Percentiles rank a stretch among this genome's conserved stretches.
phyloP scores from a whole-genome alignment of 2,113 vertebrate genomes.

The Sigmodon hispidus region DNA sequence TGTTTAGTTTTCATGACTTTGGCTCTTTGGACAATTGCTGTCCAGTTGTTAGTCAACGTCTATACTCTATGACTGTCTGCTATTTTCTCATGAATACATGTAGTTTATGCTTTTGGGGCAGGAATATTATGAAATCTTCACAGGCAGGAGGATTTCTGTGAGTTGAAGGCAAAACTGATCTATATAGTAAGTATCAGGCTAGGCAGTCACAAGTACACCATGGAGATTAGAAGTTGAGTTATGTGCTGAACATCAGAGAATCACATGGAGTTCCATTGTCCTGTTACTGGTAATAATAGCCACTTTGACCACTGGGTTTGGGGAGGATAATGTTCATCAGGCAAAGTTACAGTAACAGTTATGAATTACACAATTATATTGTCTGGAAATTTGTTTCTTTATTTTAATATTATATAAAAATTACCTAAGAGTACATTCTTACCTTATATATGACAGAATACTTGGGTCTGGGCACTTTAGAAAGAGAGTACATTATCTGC shows the following conservation, averaged over 20 bases:
- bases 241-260: background rate
- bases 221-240: background rate
- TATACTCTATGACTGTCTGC: background rate
- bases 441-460: background rate
- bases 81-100: background rate
- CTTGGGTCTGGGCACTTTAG: background rate
- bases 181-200: background rate
- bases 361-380: background rate
- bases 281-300: background rate
- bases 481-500: background rate
- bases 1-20: background rate
- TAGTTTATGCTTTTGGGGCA: background rate
- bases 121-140: background rate
- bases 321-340: background rate
- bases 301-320: background rate
- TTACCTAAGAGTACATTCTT: background rate
- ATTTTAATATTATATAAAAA: background rate
- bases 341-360: background rate
- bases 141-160: background rate
- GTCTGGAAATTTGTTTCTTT: background rate
- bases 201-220: background rate
- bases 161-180: background rate
- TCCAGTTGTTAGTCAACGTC: background rate
- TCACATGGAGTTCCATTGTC: background rate
- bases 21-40: background rate